Evolutionary conservation across 2,797 vertebrate species (phyloP).

Genomic region (Hypotaenidia okinawae): DNA sequence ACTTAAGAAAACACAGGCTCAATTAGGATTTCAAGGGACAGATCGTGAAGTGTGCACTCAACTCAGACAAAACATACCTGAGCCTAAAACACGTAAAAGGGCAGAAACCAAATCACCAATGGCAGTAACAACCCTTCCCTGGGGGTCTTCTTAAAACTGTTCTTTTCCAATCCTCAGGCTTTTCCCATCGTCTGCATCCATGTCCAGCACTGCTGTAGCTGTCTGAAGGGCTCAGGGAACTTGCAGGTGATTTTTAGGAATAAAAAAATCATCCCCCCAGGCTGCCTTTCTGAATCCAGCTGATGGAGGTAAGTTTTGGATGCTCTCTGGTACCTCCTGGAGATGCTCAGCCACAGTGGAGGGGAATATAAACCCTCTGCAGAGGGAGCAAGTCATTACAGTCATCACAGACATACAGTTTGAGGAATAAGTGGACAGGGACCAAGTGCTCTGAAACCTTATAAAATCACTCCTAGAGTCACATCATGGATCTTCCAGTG

Average conservation of each 20-base stretch:
- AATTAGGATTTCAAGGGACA: neutral
- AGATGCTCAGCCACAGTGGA: neutral
- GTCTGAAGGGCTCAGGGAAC: neutral
- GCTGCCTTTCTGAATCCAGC: neutral
- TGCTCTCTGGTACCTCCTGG: neutral
- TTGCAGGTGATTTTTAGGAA: neutral
- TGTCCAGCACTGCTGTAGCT: neutral
- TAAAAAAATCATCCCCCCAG: neutral
- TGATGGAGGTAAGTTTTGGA: neutral
- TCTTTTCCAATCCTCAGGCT: neutral
- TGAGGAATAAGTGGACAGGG: neutral
- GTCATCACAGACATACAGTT: neutral
- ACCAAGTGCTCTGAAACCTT: neutral
- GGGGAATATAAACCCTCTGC: neutral
- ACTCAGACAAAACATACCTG: neutral
- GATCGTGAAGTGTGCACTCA: neutral
- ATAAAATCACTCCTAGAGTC: neutral
- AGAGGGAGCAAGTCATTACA: neutral
- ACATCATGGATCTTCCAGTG: fast-evolving
- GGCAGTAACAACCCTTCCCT: neutral
- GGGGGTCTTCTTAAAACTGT: neutral
- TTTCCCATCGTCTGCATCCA: neutral
- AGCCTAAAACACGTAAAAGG: neutral
- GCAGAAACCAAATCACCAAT: neutral
- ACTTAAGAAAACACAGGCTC: neutral